Conservation (phyloP, 2,113 vertebrate species). For the Centropristis striata region DNA sequence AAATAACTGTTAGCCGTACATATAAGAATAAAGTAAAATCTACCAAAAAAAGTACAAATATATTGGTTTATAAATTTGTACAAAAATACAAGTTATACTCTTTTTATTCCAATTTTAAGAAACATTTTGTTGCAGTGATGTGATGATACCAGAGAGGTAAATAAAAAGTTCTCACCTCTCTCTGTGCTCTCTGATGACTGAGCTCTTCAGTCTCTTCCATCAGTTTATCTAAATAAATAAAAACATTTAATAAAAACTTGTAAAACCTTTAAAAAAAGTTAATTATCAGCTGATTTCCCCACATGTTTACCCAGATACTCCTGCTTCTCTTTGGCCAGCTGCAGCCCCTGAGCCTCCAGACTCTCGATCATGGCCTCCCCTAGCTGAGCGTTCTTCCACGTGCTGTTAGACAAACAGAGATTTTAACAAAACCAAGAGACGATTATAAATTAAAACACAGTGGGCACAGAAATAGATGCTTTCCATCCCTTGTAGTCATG, state of each 20-base stretch:
- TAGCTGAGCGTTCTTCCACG: constrained; percentile 96
- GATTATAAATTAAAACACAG: not conserved
- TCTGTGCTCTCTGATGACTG: constrained; percentile 93
- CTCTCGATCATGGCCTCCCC: constrained; percentile 99
- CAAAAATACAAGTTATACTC: too few relatives aligned
- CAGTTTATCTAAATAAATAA: constrained; percentile 91
- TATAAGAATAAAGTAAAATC: too few relatives aligned
- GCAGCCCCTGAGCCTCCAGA: constrained; percentile 96
- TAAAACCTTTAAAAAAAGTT: not conserved
- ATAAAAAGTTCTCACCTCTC: constrained; percentile 85
- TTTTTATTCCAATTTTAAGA: too few relatives aligned
- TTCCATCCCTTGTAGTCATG: not conserved
- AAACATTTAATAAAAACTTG: not conserved
- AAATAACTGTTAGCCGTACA: too few relatives aligned
- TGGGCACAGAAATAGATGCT: not conserved
- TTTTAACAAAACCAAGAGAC: not conserved
- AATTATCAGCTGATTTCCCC: not conserved
- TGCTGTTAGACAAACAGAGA: constrained; percentile 81
- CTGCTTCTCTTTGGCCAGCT: constrained; percentile 98
- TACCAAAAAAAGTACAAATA: too few relatives aligned
- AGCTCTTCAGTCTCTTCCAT: constrained; percentile 98
- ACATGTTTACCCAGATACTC: constrained; percentile 92
- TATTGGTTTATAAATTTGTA: too few relatives aligned
- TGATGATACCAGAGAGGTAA: not conserved
- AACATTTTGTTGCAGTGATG: not conserved